Evolutionary conservation across 1,140 invertebrate species (phyloP).

Genomic region (Acromyrmex heyeri): DNA sequence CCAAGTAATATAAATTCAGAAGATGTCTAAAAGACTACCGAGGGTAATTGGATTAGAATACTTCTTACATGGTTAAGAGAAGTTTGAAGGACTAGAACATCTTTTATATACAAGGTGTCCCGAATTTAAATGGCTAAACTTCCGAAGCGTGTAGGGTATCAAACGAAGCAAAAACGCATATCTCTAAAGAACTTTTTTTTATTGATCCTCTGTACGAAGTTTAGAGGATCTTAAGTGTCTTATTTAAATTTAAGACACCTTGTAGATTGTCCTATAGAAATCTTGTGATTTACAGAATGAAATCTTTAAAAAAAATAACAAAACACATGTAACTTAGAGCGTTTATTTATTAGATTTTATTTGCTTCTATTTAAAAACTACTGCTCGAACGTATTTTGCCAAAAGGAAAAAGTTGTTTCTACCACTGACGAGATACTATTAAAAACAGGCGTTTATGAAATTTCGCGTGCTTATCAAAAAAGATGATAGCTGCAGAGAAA

Average conservation of each 20-base stretch:
- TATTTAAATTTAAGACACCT: too few species aligned
- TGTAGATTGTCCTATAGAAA: not conserved
- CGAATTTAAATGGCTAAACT: too few species aligned
- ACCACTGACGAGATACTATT: too few species aligned
- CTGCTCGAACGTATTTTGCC: not conserved
- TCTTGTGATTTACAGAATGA: not conserved
- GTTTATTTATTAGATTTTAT: not conserved
- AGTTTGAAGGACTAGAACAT: not conserved
- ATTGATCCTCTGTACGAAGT: too few species aligned
- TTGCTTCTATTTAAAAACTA: not conserved
- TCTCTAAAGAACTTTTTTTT: too few species aligned
- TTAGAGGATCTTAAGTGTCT: too few species aligned
- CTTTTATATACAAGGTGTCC: not conserved
- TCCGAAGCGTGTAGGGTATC: too few species aligned
- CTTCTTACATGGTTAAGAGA: not conserved
- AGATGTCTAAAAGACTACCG: slow-evolving; percentile 8
- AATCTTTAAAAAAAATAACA: not conserved
- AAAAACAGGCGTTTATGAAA: too few species aligned
- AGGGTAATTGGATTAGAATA: not conserved
- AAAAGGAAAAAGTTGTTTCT: too few species aligned
- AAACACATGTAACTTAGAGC: not conserved
- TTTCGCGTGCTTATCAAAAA: too few species aligned
- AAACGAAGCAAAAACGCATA: too few species aligned
- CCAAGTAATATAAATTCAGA: slow-evolving; percentile 17
- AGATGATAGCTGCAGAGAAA: too few species aligned